These are phyloP conservation scores for Chloropsis cyanopogon DNA, from an alignment of 2,113 vertebrate genomes.

Conservation along the genomic window DNA sequence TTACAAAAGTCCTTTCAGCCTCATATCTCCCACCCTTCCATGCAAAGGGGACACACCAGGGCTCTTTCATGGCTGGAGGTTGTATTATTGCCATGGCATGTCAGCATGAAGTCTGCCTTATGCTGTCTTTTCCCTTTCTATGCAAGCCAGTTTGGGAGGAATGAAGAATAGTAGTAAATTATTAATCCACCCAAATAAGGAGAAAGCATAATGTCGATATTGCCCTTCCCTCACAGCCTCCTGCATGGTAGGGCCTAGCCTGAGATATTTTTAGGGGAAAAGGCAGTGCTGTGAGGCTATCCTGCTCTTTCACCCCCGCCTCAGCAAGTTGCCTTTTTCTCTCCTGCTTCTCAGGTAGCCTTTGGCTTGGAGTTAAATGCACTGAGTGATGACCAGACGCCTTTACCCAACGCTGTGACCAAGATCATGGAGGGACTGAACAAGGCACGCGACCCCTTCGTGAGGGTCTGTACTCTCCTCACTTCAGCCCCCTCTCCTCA, in stretches of 20 bases:
- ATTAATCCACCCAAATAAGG: neutral
- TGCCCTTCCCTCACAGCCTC: neutral
- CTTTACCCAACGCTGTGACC: constrained; percentile 79
- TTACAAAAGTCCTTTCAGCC: neutral
- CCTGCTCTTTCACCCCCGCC: neutral
- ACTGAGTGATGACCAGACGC: constrained; percentile 55
- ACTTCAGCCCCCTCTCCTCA: neutral
- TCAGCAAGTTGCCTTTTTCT: neutral
- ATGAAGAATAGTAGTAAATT: neutral
- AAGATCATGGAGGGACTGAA: constrained; percentile 77
- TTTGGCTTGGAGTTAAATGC: constrained; percentile 86
- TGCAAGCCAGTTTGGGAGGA: neutral
- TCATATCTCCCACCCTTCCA: neutral
- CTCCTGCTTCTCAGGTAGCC: constrained; percentile 71
- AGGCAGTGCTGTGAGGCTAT: fast-evolving
- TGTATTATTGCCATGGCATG: neutral
- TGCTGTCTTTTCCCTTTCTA: neutral
- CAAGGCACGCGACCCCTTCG: constrained; percentile 50
- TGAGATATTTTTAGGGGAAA: neutral
- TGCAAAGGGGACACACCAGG: neutral
- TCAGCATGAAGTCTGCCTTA: neutral
- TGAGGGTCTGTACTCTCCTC: constrained; percentile 61
- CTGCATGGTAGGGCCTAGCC: neutral
- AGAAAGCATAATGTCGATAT: neutral
- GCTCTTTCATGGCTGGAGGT: neutral